A percentile compares a stretch with the other conserved stretches of the same genome.
These are phyloP conservation scores for Ivindomyrus marchei DNA, from an alignment of 2,113 vertebrate genomes.

Conservation along the genomic window DNA sequence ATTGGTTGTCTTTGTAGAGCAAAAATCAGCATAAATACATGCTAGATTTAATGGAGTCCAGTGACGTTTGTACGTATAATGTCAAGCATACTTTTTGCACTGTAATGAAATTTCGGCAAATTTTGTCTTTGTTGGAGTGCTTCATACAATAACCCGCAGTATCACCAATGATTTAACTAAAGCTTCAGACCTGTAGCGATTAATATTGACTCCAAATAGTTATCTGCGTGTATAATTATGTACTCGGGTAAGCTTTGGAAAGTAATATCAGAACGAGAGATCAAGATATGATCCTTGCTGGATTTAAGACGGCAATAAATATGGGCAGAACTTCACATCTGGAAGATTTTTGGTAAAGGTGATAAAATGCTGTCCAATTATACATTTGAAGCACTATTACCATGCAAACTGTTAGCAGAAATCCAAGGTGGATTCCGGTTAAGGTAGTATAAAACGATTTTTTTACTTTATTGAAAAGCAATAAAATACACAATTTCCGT, in stretches of 20 bases:
- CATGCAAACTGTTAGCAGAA: neutral
- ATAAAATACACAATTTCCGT: neutral
- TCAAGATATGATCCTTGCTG: neutral
- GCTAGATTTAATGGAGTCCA: neutral
- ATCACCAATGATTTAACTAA: neutral
- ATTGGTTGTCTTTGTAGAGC: neutral
- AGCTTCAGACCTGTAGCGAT: neutral
- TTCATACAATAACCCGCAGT: neutral
- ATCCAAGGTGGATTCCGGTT: neutral
- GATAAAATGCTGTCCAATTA: neutral
- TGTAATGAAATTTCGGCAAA: neutral
- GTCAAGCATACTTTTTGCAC: neutral
- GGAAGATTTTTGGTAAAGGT: neutral
- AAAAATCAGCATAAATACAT: neutral
- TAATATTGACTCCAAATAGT: neutral
- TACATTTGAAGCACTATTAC: neutral
- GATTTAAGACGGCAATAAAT: neutral
- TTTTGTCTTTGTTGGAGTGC: neutral
- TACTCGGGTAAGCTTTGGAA: neutral
- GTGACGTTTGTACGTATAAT: neutral
- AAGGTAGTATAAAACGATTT: neutral
- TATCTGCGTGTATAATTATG: neutral
- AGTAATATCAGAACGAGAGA: neutral
- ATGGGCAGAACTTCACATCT: neutral
- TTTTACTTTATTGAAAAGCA: neutral